Conservation (phyloP, 2,797 vertebrate species). For the Enteromius anoplus region DNA sequence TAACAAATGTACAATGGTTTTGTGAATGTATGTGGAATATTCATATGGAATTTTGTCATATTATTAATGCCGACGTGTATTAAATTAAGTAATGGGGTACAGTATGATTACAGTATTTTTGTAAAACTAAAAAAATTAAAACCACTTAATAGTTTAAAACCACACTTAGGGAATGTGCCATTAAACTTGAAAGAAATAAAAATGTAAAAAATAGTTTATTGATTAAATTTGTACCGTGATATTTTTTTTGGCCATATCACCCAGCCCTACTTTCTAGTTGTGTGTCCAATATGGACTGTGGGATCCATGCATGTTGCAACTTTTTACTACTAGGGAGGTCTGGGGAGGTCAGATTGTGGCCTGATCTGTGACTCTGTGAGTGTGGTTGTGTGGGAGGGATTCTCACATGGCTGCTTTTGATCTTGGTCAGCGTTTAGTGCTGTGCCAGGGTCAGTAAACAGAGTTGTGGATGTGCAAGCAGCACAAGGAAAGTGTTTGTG, state of each 20-base stretch:
- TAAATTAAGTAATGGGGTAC: not conserved
- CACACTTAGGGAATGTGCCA: not conserved
- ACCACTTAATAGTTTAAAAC: not conserved
- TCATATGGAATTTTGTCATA: not conserved
- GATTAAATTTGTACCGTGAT: not conserved
- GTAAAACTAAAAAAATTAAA: no score
- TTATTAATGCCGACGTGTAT: not conserved
- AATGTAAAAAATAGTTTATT: not conserved
- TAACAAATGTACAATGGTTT: not conserved
- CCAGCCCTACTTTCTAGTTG: not conserved
- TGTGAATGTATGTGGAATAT: not conserved
- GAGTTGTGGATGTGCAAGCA: constrained; percentile 45
- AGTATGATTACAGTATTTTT: not conserved
- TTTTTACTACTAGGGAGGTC: not conserved
- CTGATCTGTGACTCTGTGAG: constrained; percentile 30
- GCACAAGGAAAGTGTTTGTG: constrained; percentile 71
- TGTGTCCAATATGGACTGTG: not conserved
- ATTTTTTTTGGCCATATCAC: not conserved
- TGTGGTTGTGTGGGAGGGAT: constrained; percentile 29
- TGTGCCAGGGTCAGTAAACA: constrained; percentile 64
- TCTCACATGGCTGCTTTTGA: constrained; percentile 44
- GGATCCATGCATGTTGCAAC: not conserved
- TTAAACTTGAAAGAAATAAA: not conserved
- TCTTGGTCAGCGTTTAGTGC: constrained; percentile 60
- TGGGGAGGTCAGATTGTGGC: not conserved